These are phyloP conservation scores for Chrysolina haemoptera DNA, from an alignment of 2,888 invertebrate species.

Conservation along the genomic window DNA sequence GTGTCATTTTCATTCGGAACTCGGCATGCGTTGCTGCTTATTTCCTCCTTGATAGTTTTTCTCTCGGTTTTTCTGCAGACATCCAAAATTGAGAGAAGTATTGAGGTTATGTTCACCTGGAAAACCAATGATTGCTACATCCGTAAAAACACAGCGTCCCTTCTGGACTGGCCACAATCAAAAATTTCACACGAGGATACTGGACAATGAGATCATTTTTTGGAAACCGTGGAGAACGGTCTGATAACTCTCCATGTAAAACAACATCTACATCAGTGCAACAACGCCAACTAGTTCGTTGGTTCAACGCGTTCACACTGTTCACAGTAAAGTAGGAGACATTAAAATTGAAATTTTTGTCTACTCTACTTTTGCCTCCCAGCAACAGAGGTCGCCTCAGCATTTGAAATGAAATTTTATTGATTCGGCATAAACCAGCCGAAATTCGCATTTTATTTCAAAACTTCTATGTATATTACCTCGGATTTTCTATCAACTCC, in stretches of 20 bases:
- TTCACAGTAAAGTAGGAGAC: no score
- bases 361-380: neutral
- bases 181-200: neutral
- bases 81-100: neutral
- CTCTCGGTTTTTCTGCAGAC: neutral
- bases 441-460: no score
- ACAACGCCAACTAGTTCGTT: slow-evolving; percentile 1
- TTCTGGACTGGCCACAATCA: neutral
- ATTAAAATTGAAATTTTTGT: no score
- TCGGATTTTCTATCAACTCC: no score
- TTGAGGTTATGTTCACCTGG: slow-evolving; percentile 17
- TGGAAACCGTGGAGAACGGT: slow-evolving; percentile 14
- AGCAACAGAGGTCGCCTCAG: neutral
- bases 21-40: neutral
- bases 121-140: slow-evolving; percentile 6
- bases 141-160: neutral
- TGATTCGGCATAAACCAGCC: neutral
- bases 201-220: slow-evolving; percentile 8
- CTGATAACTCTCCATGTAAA: neutral
- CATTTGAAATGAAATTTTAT: neutral
- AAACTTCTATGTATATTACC: no score
- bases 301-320: no score
- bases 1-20: neutral
- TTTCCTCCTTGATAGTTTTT: neutral
- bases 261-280: slow-evolving; percentile 6